Evolutionary conservation across 2,113 vertebrate genomes (phyloP), one percentile per base, ranked within the genome.

Genomic region (Syngnathus typhle): DNA sequence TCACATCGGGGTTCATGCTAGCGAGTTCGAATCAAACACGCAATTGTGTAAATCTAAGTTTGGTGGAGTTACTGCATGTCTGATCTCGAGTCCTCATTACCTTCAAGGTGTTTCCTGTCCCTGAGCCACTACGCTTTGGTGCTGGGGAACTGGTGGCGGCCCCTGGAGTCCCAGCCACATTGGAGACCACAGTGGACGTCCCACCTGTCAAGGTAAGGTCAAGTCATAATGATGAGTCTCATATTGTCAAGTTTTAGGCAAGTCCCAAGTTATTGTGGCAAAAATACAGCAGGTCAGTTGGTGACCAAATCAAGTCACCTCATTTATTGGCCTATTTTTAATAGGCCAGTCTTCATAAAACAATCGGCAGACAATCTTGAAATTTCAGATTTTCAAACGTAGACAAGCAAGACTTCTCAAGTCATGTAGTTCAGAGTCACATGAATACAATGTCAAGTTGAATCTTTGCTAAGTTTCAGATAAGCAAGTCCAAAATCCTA

Each of bases 41-140:
- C 37, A 1, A 58, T 19, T 39, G 11, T 11, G 15, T 21, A n/a
- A 43, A 21, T 46, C 1, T 15, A 15, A 47, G 6, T 44, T 7
- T 44, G 38, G 7, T 39, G 18, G 11, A 21, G 60, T 44, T 62
- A 15, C 7, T 23, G 36, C 6, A 54, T 36, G 12, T 9, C 18
- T 38, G 3, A 56, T 6, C 21, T 27, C 12, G 9, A 43, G 13
- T 62, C 6, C 41, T 44, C 12, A 15, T 44, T 78, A 88, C 88
- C 85, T 98, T 98, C 56, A 98, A 88, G 0, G 97, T 98, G 89
- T 99, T 98, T 44, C 95, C 91, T 0, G 91, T 92, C 19, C 82
- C 88, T 1, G 91, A 90, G 21, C 88, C 93, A 0, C 93, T 95
- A 36, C 96, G 95, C 77, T 98, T 98, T 15, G 96, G 92, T 0